Percentiles rank a stretch among this genome's conserved stretches.
These are phyloP conservation scores for Ochropacha duplaris DNA, from an alignment of 2,888 invertebrate species.

Conservation along the genomic window DNA sequence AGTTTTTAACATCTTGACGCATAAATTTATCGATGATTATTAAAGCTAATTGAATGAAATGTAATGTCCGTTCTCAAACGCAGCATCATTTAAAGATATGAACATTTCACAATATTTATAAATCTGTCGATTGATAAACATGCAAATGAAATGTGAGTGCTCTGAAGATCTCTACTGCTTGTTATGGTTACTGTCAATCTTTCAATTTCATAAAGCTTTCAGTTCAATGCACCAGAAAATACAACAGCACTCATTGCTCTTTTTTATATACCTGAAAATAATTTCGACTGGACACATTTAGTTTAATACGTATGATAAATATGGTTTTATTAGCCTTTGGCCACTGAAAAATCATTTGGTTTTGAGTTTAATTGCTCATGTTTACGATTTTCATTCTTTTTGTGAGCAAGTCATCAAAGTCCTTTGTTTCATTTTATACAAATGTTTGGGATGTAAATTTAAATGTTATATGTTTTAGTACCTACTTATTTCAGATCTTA, in stretches of 20 bases:
- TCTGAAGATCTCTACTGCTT: slow-evolving; percentile 15
- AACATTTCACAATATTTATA: slow-evolving; percentile 19
- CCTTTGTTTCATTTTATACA: background rate
- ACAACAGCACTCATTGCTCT: background rate
- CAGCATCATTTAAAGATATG: slow-evolving; percentile 1
- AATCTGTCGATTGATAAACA: slow-evolving; percentile 14
- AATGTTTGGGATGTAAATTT: background rate
- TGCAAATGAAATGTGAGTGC: slow-evolving; percentile 18
- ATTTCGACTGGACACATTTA: background rate
- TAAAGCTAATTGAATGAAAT: background rate
- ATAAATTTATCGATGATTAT: background rate
- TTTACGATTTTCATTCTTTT: background rate
- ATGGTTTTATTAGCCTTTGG: background rate
- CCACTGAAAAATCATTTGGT: background rate
- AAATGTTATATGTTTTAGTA: background rate
- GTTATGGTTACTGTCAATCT: slow-evolving; percentile 29
- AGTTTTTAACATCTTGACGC: background rate
- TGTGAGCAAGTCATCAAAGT: background rate
- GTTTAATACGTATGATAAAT: background rate
- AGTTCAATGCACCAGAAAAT: slow-evolving; percentile 1
- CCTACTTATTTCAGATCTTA: background rate
- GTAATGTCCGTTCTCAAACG: background rate
- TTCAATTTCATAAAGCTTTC: background rate
- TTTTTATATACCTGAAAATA: background rate
- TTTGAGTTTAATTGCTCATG: background rate